These are phyloP conservation scores for Eulemur albifrons DNA, from an alignment of 2,797 vertebrate genomes.

Conservation along the genomic window DNA sequence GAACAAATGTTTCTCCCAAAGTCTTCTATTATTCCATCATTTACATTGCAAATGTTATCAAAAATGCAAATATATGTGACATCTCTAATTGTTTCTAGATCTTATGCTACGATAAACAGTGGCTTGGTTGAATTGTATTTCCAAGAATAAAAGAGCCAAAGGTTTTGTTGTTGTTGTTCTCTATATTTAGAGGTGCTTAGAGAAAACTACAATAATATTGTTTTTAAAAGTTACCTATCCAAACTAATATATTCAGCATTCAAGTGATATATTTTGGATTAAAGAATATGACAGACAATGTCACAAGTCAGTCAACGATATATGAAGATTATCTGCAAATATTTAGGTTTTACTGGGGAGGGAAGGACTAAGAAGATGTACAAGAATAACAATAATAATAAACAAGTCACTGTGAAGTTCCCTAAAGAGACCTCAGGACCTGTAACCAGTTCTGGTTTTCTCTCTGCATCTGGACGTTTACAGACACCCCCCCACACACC, in stretches of 20 bases:
- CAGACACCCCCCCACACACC: background rate
- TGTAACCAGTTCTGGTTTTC: background rate
- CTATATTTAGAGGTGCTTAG: conserved; percentile 60
- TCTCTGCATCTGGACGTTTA: conserved; percentile 40
- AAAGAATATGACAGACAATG: conserved; percentile 15
- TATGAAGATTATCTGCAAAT: background rate
- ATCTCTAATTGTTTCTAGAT: conserved; percentile 56
- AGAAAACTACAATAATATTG: background rate
- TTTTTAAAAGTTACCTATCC: conserved; percentile 50
- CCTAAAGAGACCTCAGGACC: background rate
- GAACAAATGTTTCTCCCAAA: conserved; percentile 63
- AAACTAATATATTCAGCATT: background rate
- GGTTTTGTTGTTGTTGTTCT: conserved; percentile 46
- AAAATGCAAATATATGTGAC: conserved; percentile 59
- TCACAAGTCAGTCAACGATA: background rate
- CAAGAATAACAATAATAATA: background rate
- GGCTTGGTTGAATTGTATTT: conserved; percentile 54
- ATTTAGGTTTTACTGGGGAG: background rate
- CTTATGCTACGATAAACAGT: conserved; percentile 30
- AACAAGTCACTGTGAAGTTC: background rate
- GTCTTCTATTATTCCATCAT: conserved; percentile 56
- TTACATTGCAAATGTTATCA: conserved; percentile 75
- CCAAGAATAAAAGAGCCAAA: conserved; percentile 34
- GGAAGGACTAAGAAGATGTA: background rate
- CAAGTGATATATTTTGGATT: conserved; percentile 2